Conservation (phyloP, 2,113 vertebrate genomes). For the Hypocryptadius cinnamomeus region DNA sequence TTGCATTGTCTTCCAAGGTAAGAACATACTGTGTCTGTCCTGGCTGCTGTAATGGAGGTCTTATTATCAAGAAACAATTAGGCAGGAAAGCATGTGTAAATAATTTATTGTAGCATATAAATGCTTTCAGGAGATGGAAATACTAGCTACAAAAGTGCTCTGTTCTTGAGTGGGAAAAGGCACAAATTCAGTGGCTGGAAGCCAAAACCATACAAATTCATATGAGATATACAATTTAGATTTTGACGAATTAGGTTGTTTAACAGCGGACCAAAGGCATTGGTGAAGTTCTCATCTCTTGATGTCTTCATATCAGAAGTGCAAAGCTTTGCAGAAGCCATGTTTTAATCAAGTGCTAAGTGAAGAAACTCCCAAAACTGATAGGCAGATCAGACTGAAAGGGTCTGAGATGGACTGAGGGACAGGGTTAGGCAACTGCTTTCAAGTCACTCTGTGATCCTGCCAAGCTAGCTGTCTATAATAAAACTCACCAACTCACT, state of each 20-base stretch:
- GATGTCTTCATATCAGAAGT: background rate
- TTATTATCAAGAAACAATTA: background rate
- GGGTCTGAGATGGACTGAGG: background rate
- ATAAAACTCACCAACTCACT: background rate
- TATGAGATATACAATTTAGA: background rate
- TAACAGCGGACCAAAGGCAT: background rate
- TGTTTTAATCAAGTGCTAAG: background rate
- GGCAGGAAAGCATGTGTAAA: background rate
- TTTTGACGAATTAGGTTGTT: background rate
- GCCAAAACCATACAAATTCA: background rate
- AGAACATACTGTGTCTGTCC: background rate
- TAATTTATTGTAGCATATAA: background rate
- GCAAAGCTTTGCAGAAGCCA: background rate
- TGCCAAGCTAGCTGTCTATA: background rate
- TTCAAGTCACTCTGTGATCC: background rate
- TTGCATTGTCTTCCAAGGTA: background rate
- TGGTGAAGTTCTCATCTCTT: background rate
- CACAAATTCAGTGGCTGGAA: background rate
- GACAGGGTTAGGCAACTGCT: background rate
- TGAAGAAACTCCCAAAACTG: background rate
- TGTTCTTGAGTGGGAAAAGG: background rate
- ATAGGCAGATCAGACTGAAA: background rate
- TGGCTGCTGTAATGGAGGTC: background rate
- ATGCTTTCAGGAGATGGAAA: background rate
- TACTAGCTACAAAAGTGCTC: background rate